Percentiles rank a stretch among this genome's conserved stretches.
Evolutionary conservation across 2,888 invertebrate species (phyloP).

Genomic region (Stegophylla sp.): DNA sequence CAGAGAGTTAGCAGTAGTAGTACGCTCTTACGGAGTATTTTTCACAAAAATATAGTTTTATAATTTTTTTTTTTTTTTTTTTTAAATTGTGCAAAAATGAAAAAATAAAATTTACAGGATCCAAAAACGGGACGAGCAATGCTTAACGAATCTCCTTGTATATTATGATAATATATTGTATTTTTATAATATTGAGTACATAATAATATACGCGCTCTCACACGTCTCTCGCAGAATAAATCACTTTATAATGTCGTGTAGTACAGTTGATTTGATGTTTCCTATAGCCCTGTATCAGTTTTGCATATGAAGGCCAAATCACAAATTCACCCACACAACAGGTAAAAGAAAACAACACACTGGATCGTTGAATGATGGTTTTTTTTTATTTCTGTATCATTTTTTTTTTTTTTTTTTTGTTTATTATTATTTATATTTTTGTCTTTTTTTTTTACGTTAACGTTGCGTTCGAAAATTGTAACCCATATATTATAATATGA

Average conservation of each 20-base stretch:
- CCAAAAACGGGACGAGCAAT: too few relatives aligned
- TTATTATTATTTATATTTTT: slow-evolving; percentile 7
- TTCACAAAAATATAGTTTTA: too few relatives aligned
- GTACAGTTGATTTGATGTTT: slow-evolving; percentile 59
- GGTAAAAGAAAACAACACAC: slow-evolving; percentile 60
- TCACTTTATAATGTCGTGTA: slow-evolving; percentile 48
- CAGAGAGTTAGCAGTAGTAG: too few relatives aligned
- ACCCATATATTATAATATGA: too few relatives aligned
- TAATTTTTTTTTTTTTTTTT: too few relatives aligned
- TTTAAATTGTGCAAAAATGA: too few relatives aligned
- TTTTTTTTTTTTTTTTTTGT: slow-evolving; percentile 24
- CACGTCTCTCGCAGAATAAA: slow-evolving; percentile 27
- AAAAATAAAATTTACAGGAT: too few relatives aligned
- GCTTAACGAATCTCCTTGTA: too few relatives aligned
- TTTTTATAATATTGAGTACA: too few relatives aligned
- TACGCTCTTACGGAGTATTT: too few relatives aligned
- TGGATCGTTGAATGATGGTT: slow-evolving; percentile 50
- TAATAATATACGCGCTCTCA: slow-evolving; percentile 26
- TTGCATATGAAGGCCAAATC: slow-evolving; percentile 58
- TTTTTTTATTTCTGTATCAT: slow-evolving; percentile 21
- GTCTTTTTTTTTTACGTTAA: neutral
- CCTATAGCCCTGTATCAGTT: slow-evolving; percentile 59
- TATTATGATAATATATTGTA: too few relatives aligned
- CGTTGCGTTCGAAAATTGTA: neutral
- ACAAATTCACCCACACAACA: slow-evolving; percentile 61